phyloP scores from a whole-genome alignment of 1,140 invertebrate genomes.

The Caenorhabditis remanei region DNA sequence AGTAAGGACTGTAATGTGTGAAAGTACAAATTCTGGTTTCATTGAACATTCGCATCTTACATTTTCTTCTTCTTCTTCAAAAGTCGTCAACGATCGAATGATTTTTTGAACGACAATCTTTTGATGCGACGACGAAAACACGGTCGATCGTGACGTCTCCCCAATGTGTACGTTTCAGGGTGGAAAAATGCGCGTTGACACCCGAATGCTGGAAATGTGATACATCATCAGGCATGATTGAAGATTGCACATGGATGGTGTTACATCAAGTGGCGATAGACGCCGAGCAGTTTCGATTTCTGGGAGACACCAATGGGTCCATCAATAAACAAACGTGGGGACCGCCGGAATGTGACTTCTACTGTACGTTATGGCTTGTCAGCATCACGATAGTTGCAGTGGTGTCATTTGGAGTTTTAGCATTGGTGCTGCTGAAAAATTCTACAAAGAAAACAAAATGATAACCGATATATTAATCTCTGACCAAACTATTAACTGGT shows the following conservation, averaged over 20 bases:
- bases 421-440: not conserved
- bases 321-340: constrained; percentile 38
- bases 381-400: not conserved
- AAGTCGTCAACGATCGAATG: constrained; percentile 49
- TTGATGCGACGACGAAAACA: constrained; percentile 31
- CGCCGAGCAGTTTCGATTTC: constrained; percentile 17
- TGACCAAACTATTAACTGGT: constrained; percentile 10
- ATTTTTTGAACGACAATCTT: constrained; percentile 49
- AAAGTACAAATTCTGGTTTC: constrained; percentile 39
- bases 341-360: constrained; percentile 41
- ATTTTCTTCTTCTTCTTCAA: constrained; percentile 10
- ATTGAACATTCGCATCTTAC: constrained; percentile 6
- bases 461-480: not conserved
- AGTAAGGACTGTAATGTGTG: not conserved
- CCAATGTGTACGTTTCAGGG: constrained; percentile 35
- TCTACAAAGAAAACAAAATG: constrained; percentile 13
- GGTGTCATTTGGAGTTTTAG: constrained; percentile 6
- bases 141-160: constrained; percentile 8
- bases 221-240: constrained; percentile 43
- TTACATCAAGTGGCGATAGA: constrained; percentile 50
- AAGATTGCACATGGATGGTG: constrained; percentile 52
- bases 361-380: constrained; percentile 19
- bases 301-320: not conserved
- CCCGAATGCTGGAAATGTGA: constrained; percentile 53
- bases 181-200: constrained; percentile 44